Conservation (phyloP, 1,140 invertebrate genomes). For the Polypedilum vanderplanki region DNA sequence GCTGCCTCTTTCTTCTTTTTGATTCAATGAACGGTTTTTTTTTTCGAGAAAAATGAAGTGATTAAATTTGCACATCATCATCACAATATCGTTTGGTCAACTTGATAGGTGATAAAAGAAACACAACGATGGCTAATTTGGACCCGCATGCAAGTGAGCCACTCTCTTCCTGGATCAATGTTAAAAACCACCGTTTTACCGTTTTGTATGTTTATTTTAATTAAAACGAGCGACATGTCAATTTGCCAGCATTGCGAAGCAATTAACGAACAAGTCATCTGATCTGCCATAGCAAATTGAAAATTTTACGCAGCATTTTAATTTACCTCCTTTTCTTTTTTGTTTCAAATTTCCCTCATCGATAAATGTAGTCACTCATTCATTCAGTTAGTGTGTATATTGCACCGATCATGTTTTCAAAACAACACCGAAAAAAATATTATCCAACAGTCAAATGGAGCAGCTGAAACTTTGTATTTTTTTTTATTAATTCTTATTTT, state of each 20-base stretch:
- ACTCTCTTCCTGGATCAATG: no score
- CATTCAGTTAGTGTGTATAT: background rate
- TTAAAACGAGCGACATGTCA: background rate
- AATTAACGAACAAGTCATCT: background rate
- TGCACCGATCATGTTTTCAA: background rate
- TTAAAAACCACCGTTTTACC: background rate
- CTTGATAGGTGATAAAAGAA: background rate
- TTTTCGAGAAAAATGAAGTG: background rate
- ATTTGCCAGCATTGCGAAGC: background rate
- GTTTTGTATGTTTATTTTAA: background rate
- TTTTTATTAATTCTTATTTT: no score
- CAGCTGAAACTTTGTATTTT: background rate
- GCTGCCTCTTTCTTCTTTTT: background rate
- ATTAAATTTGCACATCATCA: background rate
- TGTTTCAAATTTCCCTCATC: constrained; percentile 17
- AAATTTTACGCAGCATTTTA: background rate
- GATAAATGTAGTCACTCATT: background rate
- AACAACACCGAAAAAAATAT: background rate
- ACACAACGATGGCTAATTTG: background rate
- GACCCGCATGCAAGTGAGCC: background rate
- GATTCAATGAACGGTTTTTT: background rate
- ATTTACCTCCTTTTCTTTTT: background rate
- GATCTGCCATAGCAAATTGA: background rate
- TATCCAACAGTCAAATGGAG: background rate
- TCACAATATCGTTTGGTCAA: background rate